Base-by-base conservation (phyloP, 2,797 vertebrate genomes). In the Spea hammondii region DNA sequence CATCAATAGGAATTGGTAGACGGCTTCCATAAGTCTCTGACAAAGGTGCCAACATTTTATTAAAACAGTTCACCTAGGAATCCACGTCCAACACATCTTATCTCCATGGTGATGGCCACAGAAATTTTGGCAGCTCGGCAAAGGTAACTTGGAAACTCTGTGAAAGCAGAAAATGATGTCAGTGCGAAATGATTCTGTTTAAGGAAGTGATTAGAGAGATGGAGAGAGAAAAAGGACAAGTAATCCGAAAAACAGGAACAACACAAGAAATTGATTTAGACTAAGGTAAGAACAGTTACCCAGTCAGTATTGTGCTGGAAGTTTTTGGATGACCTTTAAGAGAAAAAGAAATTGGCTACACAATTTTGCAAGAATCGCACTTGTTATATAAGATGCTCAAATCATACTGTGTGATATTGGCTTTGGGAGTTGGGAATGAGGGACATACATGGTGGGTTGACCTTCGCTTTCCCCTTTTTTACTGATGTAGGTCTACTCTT, bases 231-330 rank as follows among this genome's bases (percentile, higher is more conserved):
- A 78, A 57, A 64, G 48, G 46, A 70, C 47, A 57, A 47, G 4
- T 55, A 49, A 75, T 76, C 66, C 64, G 9, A 74, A 65, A 70
- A 79, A 53, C 59, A 48, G 68, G 9, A 44, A 69, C 62, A 65
- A 32, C 14, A 66, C 6, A 17, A 5, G 60, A 14, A 81, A 76
- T 54, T 67, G 74, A 76, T 81, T 81, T 81, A 74, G 74, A 72
- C 47, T 44, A 50, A 12, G 54, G 55, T 62, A 13, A 48, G 47
- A 62, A 74, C 54, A 72, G 71, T 80, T 65, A 70, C 50, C 47
- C 60, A 13, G 68, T 53, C 4, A 10, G 53, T 7, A 14, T 54
- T 50, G 32, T 17, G 47, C 68, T 72, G 69, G 53, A 54, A 80
- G 73, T 71, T 78, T 60, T 32, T 55, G n/a, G 14, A 5, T 71